Conservation (phyloP, 2,113 vertebrate genomes). For the Climacteris rufus region DNA sequence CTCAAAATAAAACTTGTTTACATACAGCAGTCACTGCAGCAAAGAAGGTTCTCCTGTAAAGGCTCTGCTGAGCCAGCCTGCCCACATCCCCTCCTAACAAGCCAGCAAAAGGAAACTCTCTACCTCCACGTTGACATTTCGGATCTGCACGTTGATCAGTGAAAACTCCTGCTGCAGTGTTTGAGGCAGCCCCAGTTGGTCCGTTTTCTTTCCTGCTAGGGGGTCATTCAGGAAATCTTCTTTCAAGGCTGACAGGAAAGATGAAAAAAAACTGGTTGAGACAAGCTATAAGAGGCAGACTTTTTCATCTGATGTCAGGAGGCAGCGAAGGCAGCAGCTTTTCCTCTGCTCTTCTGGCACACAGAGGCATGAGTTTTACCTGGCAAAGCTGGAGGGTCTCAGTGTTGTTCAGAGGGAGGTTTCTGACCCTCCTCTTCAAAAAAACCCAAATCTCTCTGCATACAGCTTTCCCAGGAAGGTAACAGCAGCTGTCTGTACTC, state of each 20-base stretch:
- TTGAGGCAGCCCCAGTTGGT: slow-evolving; percentile 85
- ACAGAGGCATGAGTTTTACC: neutral
- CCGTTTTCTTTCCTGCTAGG: slow-evolving; percentile 71
- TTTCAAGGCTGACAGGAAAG: slow-evolving; percentile 73
- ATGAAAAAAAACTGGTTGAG: neutral
- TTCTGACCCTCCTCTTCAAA: neutral
- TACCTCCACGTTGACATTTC: slow-evolving; percentile 97
- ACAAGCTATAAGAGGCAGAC: neutral
- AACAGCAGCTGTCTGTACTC: neutral
- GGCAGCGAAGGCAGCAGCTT: neutral
- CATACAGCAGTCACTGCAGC: neutral
- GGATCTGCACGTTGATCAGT: slow-evolving; percentile 95
- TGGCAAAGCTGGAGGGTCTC: neutral
- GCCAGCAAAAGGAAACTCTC: neutral
- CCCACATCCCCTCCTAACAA: neutral
- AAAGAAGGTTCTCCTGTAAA: neutral
- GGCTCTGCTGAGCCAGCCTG: neutral
- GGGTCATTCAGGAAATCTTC: slow-evolving; percentile 71
- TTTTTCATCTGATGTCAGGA: neutral
- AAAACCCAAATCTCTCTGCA: neutral
- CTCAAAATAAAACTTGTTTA: slow-evolving; percentile 1
- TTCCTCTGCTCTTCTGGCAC: neutral
- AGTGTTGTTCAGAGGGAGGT: neutral
- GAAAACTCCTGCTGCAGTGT: slow-evolving; percentile 98
- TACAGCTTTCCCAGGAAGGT: neutral